Evolutionary conservation across 2,797 vertebrate genomes (phyloP).

Genomic region (Acropternis orthonyx): DNA sequence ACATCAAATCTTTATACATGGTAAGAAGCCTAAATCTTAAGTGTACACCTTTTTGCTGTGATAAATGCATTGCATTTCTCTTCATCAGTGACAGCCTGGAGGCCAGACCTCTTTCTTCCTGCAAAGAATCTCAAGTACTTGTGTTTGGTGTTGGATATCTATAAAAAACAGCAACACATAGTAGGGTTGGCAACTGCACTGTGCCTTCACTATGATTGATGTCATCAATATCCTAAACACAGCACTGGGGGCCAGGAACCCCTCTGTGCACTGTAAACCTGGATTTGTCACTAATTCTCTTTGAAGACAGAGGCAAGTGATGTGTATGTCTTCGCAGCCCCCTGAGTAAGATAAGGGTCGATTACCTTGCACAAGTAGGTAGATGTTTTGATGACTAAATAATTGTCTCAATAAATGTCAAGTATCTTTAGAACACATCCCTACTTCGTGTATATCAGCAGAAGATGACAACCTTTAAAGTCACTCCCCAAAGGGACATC

Average conservation of each 20-base stretch:
- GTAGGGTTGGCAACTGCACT: neutral
- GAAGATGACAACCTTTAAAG: conserved; percentile 10
- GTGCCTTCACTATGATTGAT: conserved; percentile 47
- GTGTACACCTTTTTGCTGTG: neutral
- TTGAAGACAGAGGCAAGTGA: neutral
- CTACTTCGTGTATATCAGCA: neutral
- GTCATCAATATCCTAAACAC: conserved; percentile 40
- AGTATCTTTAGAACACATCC: neutral
- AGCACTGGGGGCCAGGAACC: conserved; percentile 1
- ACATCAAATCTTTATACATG: conserved; percentile 29
- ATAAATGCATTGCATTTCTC: conserved; percentile 35
- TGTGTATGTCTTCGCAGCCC: neutral
- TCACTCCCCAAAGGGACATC: neutral
- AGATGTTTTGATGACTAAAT: conserved; percentile 27
- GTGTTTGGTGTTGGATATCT: neutral
- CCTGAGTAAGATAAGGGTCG: neutral
- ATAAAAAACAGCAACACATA: neutral
- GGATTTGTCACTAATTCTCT: conserved; percentile 43
- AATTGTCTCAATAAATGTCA: conserved; percentile 43
- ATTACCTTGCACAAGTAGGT: neutral
- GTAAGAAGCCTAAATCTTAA: conserved; percentile 44
- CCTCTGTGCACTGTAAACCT: conserved; percentile 36
- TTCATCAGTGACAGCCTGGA: neutral
- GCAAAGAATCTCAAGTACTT: neutral
- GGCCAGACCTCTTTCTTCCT: neutral